phyloP scores from a whole-genome alignment of 2,888 invertebrate species.

The Candidula unifasciata region DNA sequence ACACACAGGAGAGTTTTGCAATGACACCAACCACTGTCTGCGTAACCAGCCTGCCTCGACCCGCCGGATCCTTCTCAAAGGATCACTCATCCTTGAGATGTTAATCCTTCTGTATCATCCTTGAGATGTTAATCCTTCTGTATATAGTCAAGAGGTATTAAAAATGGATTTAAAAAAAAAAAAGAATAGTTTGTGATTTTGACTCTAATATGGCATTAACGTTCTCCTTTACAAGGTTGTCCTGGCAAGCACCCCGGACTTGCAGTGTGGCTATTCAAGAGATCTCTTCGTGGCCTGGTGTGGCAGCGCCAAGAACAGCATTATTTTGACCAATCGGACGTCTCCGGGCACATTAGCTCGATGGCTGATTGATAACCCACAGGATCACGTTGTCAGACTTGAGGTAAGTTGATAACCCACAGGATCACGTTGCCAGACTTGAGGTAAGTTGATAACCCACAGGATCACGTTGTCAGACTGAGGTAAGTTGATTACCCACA shows the following conservation, averaged over 20 bases:
- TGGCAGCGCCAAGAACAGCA: conserved; percentile 91
- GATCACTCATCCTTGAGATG: no score
- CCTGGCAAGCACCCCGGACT: conserved; percentile 93
- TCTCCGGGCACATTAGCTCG: conserved; percentile 82
- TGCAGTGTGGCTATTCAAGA: conserved; percentile 95
- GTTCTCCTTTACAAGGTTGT: conserved; percentile 83
- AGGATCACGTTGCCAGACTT: conserved; percentile 77
- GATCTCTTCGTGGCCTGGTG: conserved; percentile 97
- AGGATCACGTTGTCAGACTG: no score
- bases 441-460: conserved; percentile 77
- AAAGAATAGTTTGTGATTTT: no score
- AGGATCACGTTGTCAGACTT: conserved; percentile 77
- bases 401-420: conserved; percentile 79
- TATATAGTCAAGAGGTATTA: no score
- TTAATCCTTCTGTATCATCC: no score
- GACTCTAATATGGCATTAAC: not conserved
- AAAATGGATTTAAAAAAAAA: no score
- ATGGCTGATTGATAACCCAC: conserved; percentile 80
- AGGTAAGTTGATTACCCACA: no score
- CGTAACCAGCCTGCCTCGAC: no score
- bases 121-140: no score
- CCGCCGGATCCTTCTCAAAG: no score
- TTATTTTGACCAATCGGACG: conserved; percentile 89
- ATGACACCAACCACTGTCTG: no score
- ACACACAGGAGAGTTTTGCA: no score